phyloP scores from a whole-genome alignment of 2,113 vertebrate species.

The Heloderma charlesbogerti region DNA sequence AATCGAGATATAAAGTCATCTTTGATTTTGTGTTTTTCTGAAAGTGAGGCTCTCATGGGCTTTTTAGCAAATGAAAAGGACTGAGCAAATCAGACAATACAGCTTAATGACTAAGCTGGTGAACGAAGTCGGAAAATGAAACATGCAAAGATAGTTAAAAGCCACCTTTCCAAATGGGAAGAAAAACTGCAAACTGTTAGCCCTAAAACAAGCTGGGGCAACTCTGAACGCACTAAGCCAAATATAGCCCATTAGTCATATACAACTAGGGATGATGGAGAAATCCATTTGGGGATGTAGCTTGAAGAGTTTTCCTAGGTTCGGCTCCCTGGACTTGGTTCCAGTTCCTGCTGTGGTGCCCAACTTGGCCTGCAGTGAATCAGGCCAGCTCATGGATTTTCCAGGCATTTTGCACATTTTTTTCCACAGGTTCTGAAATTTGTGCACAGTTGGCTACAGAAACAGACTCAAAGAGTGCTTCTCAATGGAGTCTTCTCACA shows the following conservation, averaged over 20 bases:
- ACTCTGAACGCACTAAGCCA: background rate
- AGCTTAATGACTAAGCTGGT: background rate
- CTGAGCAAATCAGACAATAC: background rate
- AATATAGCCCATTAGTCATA: background rate
- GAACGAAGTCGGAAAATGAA: background rate
- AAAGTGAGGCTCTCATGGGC: background rate
- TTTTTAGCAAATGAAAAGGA: constrained; percentile 1
- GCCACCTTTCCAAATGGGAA: background rate
- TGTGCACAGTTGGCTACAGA: too few species aligned
- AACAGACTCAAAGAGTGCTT: too few species aligned
- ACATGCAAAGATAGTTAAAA: background rate
- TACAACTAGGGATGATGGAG: background rate
- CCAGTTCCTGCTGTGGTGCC: too few species aligned
- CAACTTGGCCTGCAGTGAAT: too few species aligned
- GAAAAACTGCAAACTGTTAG: background rate
- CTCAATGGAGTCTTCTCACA: too few species aligned
- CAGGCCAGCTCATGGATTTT: too few species aligned
- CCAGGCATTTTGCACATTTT: too few species aligned
- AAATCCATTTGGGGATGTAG: too few species aligned
- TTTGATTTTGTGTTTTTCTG: constrained; percentile 12
- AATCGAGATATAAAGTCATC: constrained; percentile 17
- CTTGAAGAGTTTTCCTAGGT: too few species aligned
- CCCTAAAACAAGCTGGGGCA: background rate
- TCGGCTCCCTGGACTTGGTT: too few species aligned
- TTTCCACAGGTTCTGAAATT: too few species aligned